A percentile compares a stretch with the other conserved stretches of the same genome.
Evolutionary conservation across 2,888 invertebrate species (phyloP).

Genomic region (Anagyrus pseudococci): DNA sequence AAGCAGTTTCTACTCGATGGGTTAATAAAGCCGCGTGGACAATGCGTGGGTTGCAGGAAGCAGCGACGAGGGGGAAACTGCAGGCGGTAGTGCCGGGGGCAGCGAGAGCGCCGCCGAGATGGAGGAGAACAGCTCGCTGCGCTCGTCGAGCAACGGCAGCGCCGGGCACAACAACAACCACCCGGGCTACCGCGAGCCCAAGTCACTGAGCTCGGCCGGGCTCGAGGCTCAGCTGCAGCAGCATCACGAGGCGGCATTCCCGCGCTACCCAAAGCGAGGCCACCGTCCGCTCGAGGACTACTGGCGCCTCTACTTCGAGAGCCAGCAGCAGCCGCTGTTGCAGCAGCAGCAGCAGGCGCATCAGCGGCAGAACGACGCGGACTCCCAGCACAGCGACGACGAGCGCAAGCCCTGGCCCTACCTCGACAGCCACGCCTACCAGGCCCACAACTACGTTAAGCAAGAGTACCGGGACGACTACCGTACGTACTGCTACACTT

Average conservation of each 20-base stretch:
- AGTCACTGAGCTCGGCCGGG: slow-evolving; percentile 11
- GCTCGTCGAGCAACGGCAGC: slow-evolving; percentile 64
- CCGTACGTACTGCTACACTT: slow-evolving; percentile 42
- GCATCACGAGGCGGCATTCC: too few species aligned
- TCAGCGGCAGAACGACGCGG: background rate
- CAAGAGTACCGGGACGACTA: slow-evolving; percentile 44
- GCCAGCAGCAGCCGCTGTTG: background rate
- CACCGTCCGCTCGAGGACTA: slow-evolving; percentile 21
- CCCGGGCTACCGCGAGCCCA: slow-evolving; percentile 5
- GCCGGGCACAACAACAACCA: slow-evolving; percentile 38
- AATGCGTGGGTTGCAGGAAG: slow-evolving; percentile 59
- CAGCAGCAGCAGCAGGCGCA: slow-evolving; percentile 4
- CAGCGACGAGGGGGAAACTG: slow-evolving; percentile 67
- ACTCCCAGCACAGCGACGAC: slow-evolving; percentile 43
- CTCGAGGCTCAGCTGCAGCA: background rate
- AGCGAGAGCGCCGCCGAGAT: slow-evolving; percentile 64
- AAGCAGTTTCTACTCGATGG: too few species aligned
- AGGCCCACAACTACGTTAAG: slow-evolving; percentile 16
- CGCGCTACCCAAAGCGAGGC: background rate
- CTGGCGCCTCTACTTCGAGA: slow-evolving; percentile 26
- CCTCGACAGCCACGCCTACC: slow-evolving; percentile 41
- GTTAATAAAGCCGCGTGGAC: too few species aligned
- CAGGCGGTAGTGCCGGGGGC: slow-evolving; percentile 62
- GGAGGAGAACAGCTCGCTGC: slow-evolving; percentile 52
- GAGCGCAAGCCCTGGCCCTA: slow-evolving; percentile 50